These are phyloP conservation scores for Hapalemur alaotrensis DNA, from an alignment of 2,797 vertebrate genomes.

Conservation along the genomic window DNA sequence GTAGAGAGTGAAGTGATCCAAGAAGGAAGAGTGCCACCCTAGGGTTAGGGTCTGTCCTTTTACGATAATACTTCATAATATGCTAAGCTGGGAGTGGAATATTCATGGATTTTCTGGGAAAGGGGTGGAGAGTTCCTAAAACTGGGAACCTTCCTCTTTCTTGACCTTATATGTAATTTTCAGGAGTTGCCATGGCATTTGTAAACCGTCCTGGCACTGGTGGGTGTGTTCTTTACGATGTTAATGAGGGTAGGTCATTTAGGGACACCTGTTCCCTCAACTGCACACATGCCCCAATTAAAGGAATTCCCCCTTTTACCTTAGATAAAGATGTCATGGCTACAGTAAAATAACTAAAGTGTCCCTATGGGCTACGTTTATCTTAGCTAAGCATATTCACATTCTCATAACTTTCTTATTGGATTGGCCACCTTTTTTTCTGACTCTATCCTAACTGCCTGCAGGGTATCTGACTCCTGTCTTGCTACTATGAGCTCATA, in stretches of 20 bases:
- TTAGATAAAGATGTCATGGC: background rate
- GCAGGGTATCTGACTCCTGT: background rate
- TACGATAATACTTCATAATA: too few species aligned
- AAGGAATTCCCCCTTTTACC: background rate
- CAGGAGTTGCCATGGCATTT: background rate
- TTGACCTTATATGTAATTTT: too few species aligned
- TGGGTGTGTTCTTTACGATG: background rate
- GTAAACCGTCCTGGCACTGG: background rate
- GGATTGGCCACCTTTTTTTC: background rate
- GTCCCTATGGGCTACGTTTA: background rate
- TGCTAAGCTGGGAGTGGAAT: too few species aligned
- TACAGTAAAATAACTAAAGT: background rate
- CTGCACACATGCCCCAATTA: background rate
- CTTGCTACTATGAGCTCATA: background rate
- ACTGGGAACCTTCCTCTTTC: too few species aligned
- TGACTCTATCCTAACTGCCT: background rate
- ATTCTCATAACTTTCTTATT: background rate
- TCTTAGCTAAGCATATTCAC: background rate
- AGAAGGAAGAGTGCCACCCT: too few species aligned
- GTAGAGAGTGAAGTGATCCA: too few species aligned
- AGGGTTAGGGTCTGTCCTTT: too few species aligned
- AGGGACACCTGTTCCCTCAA: background rate
- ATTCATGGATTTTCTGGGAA: too few species aligned
- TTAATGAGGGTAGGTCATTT: background rate
- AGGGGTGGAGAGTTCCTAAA: too few species aligned